Percentiles rank a stretch among this genome's conserved stretches.
Conservation (phyloP, 1,140 invertebrate genomes). For the Micrasema minimum region DNA sequence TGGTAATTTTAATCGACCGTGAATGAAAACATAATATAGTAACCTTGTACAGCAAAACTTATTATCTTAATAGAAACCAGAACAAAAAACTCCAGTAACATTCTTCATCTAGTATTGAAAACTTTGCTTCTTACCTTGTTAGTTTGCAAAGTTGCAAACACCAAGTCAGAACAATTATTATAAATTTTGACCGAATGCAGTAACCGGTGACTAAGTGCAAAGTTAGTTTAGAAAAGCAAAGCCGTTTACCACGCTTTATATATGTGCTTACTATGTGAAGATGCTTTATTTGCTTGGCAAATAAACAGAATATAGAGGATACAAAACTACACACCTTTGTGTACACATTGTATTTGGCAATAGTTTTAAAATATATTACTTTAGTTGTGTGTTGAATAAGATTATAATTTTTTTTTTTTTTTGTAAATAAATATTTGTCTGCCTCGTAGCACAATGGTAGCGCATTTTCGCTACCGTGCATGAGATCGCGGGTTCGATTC, state of each 20-base stretch:
- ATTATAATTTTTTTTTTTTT: no score
- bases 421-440: no score
- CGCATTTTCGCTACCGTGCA: no score
- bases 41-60: background rate
- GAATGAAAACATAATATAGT: no score
- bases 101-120: conserved; percentile 6
- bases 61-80: background rate
- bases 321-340: no score
- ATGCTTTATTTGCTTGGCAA: background rate
- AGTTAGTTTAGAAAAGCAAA: conserved; percentile 28
- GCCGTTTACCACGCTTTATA: background rate
- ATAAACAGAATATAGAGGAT: no score
- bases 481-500: no score
- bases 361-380: no score
- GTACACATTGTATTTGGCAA: no score
- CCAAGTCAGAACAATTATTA: conserved; percentile 26
- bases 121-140: conserved; percentile 13
- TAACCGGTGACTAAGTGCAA: conserved; percentile 26
- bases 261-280: background rate
- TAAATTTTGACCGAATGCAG: conserved; percentile 34
- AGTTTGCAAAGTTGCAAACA: conserved; percentile 10
- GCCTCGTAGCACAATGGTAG: no score
- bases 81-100: background rate
- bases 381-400: no score
- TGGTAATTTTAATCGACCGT: no score